These are phyloP conservation scores for Pristionchus fissidentatus DNA, from an alignment of 2,888 invertebrate species.

Conservation along the genomic window DNA sequence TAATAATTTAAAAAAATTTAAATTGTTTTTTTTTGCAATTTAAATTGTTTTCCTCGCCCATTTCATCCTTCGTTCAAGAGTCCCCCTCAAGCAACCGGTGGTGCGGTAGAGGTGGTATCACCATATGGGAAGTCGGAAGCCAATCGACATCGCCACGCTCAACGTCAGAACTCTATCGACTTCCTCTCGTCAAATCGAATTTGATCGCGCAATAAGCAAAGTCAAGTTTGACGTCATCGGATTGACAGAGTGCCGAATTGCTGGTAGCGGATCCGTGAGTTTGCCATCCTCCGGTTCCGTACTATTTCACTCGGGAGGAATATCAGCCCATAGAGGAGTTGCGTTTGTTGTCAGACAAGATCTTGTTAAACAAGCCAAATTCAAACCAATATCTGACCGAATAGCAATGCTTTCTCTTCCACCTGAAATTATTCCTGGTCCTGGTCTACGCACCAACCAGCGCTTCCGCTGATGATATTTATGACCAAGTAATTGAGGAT, in stretches of 20 bases:
- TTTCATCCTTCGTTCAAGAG: no score
- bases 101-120: not conserved
- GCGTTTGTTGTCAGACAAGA: not conserved
- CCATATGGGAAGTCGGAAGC: not conserved
- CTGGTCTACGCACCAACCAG: slow-evolving; percentile 26
- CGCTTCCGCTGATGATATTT: not conserved
- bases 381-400: not conserved
- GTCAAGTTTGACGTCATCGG: slow-evolving; percentile 16
- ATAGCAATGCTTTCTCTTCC: not conserved
- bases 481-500: not conserved
- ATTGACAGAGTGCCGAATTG: not conserved
- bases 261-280: not conserved
- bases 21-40: no score
- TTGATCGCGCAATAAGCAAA: not conserved
- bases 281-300: not conserved
- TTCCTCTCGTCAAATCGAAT: not conserved
- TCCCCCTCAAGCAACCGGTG: not conserved
- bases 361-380: not conserved
- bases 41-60: no score
- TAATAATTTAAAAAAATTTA: no score
- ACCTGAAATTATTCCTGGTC: not conserved
- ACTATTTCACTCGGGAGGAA: slow-evolving; percentile 1
- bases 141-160: not conserved
- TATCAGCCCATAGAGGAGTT: not conserved
- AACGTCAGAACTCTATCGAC: slow-evolving; percentile 2